These are phyloP conservation scores for Apotomis turbidana DNA, from an alignment of 2,888 invertebrate species.

Conservation along the genomic window DNA sequence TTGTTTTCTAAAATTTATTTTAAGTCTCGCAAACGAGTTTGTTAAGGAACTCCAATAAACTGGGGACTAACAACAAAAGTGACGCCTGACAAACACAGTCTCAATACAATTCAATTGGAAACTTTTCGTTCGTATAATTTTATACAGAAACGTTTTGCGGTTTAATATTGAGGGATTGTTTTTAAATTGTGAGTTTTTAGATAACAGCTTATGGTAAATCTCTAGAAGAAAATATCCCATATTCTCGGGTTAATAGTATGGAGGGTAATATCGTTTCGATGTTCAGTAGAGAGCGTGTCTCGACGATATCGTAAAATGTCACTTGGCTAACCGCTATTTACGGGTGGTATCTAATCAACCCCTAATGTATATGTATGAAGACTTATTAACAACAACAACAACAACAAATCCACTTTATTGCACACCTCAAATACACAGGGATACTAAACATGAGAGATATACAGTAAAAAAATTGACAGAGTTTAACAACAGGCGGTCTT, in stretches of 20 bases:
- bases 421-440: no score
- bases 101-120: background rate
- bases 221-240: slow-evolving; percentile 2
- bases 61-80: background rate
- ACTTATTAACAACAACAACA: no score
- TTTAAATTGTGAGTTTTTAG: background rate
- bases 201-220: background rate
- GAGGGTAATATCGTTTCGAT: slow-evolving; percentile 16
- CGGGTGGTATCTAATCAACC: background rate
- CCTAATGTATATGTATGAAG: no score
- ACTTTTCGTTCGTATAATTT: background rate
- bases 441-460: no score
- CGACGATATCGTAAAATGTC: slow-evolving; percentile 14
- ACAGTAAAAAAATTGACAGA: no score
- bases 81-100: slow-evolving; percentile 5
- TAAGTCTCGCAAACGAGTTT: slow-evolving; percentile 2
- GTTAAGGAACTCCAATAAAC: background rate
- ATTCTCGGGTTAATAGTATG: slow-evolving; percentile 11
- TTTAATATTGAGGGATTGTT: no score
- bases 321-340: slow-evolving; percentile 15
- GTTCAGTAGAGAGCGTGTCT: slow-evolving; percentile 7
- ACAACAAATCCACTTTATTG: no score
- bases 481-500: no score
- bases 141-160: background rate
- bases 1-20: background rate